A percentile compares a stretch with the other conserved stretches of the same genome.
Conservation (phyloP, 2,113 vertebrate species). For the Cephalophus harveyi region DNA sequence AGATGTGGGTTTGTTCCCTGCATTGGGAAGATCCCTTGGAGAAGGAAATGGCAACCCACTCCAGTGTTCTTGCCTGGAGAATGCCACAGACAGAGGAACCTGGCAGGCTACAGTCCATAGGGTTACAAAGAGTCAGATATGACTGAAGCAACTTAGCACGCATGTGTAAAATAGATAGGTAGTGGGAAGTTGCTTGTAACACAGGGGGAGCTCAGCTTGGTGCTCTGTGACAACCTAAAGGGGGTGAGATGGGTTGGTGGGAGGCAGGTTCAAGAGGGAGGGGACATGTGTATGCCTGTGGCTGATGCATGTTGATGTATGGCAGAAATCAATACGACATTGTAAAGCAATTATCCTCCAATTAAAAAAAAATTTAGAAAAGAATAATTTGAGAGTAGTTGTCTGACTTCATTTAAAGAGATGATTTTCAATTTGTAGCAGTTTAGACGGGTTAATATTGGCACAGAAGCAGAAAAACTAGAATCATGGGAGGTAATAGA, state of each 20-base stretch:
- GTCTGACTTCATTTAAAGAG: not conserved
- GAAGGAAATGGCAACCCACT: not conserved
- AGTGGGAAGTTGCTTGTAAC: not conserved
- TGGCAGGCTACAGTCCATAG: not conserved
- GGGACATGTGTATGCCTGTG: not conserved
- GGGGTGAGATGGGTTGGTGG: not conserved
- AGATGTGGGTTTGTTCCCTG: not conserved
- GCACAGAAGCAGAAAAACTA: not conserved
- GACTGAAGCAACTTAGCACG: not conserved
- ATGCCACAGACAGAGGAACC: not conserved
- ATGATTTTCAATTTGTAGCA: not conserved
- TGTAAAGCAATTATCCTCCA: not conserved
- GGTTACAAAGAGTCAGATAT: not conserved
- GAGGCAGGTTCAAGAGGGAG: not conserved
- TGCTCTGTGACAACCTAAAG: not conserved
- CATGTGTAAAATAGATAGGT: not conserved
- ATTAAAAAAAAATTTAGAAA: not conserved
- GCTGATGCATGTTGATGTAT: not conserved
- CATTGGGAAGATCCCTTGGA: not conserved
- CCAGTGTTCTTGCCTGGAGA: not conserved
- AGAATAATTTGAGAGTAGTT: not conserved
- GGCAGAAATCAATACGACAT: not conserved
- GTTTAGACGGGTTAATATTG: not conserved
- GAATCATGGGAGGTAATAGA: not conserved
- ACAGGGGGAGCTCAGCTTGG: not conserved